phyloP scores from a whole-genome alignment of 2,113 vertebrate species.

The Forbesichthys agassizii region DNA sequence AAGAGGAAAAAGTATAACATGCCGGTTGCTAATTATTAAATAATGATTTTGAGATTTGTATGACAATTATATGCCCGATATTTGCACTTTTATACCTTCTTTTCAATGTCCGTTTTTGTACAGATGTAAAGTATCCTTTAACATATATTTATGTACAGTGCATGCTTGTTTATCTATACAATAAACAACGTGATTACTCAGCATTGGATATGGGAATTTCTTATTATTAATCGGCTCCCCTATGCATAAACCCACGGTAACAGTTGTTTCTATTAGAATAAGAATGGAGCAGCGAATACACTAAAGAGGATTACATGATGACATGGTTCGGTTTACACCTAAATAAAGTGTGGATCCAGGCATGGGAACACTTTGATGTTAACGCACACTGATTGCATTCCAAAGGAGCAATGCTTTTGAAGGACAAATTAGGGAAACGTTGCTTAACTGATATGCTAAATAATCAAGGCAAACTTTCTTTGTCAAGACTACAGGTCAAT shows the following conservation, averaged over 20 bases:
- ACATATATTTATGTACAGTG: conserved; percentile 50
- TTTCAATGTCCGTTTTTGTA: conserved; percentile 11
- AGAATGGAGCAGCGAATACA: conserved; percentile 52
- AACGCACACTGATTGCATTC: conserved; percentile 55
- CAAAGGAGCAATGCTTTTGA: conserved; percentile 46
- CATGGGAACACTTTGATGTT: conserved; percentile 64
- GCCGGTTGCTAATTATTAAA: neutral
- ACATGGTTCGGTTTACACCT: conserved; percentile 57
- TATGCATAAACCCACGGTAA: no score
- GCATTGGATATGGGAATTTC: neutral
- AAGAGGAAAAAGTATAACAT: neutral
- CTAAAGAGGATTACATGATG: conserved; percentile 66
- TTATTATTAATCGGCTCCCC: neutral
- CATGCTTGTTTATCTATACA: conserved; percentile 12
- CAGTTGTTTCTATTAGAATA: conserved; percentile 35
- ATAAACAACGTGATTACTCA: neutral
- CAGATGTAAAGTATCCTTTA: conserved; percentile 25
- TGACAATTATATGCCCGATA: neutral
- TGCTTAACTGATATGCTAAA: conserved; percentile 54
- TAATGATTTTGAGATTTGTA: neutral
- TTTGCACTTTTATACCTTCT: conserved; percentile 38
- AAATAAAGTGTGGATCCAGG: conserved; percentile 50
- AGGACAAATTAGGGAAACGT: conserved; percentile 56
- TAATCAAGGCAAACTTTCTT: conserved; percentile 20
- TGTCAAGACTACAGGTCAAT: conserved; percentile 37